phyloP scores from a whole-genome alignment of 2,888 invertebrate species.

The Eupithecia exiguata region DNA sequence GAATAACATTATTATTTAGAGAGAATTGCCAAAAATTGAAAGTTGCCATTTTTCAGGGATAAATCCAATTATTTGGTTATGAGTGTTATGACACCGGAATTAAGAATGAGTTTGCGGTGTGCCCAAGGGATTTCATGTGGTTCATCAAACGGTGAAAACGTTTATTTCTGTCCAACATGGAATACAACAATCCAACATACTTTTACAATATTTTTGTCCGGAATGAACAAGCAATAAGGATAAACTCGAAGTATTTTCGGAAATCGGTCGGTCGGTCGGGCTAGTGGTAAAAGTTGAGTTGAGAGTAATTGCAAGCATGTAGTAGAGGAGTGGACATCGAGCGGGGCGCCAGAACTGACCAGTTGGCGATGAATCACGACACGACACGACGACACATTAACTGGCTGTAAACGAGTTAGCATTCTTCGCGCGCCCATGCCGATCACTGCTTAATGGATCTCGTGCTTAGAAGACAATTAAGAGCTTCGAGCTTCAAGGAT shows the following conservation, averaged over 20 bases:
- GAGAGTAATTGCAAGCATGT: not conserved
- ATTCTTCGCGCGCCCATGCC: conserved; percentile 49
- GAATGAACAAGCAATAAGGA: not conserved
- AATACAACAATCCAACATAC: too few relatives aligned
- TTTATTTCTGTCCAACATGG: not conserved
- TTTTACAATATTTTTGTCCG: not conserved
- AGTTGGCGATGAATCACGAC: conserved; percentile 50
- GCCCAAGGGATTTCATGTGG: not conserved
- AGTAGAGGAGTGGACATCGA: not conserved
- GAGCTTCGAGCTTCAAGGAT: conserved; percentile 19
- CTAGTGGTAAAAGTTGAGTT: not conserved
- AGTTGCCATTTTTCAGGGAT: conserved; percentile 10
- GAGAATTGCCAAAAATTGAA: conserved; percentile 5
- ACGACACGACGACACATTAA: conserved; percentile 42
- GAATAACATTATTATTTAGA: not conserved
- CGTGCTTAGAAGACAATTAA: conserved; percentile 55
- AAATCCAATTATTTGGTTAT: conserved; percentile 11
- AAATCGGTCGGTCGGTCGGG: not conserved
- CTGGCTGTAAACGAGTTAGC: conserved; percentile 45
- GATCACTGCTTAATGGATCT: conserved; percentile 53
- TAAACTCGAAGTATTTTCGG: not conserved
- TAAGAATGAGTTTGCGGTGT: not conserved
- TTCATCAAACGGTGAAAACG: not conserved
- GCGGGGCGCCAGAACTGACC: conserved; percentile 29
- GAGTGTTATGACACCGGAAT: conserved; percentile 2